Evolutionary conservation across 2,888 invertebrate genomes (phyloP), one percentile per base, ranked within the genome.

Genomic region (Orchesellides sinensis): DNA sequence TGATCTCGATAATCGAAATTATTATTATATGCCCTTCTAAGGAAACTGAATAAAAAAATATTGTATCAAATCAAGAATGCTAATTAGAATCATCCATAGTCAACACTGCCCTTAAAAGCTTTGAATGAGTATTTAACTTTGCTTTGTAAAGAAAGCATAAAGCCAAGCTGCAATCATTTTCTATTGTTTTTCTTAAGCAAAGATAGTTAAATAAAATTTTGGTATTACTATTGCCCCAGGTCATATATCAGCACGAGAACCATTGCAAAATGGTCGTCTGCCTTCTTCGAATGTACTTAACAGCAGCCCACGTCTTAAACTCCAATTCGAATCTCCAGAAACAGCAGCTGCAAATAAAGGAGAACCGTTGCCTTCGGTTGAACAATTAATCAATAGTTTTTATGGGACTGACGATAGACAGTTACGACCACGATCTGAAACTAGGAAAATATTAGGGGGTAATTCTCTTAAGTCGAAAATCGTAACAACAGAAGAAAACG

Each of bases 221-320:
- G 72, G 61, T 72, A 59, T n/a, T n/a, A n/a, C n/a, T n/a, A n/a
- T 72, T 72, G 72, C 72, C 72, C 61, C 72, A 72, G 72, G 72
- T 72, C 72, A 72, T 45, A 12, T 4, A 29, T 70, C 70, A 56
- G 21, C 70, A 54, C 12, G 23, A 54, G 21, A 23, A 70, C 19
- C 70, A 14, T 54, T 35, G 70, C 70, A 25, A 70, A 52, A 29
- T 49, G 52, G 54, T 65, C 47, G 45, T 45, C 25, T 40, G 40
- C n/a, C n/a, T n/a, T n/a, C n/a, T n/a, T n/a, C n/a, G n/a, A n/a
- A n/a, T n/a, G n/a, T n/a, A n/a, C n/a, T n/a, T n/a, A n/a, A n/a
- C n/a, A n/a, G n/a, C n/a, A n/a, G 59, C 29, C 59, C 17, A 8
- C 59, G 8, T 14, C 59, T 29, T 29, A 29, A 27, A 27, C 14